Conservation (phyloP, 1,140 invertebrate genomes). For the Druon quercuslanigerum region DNA sequence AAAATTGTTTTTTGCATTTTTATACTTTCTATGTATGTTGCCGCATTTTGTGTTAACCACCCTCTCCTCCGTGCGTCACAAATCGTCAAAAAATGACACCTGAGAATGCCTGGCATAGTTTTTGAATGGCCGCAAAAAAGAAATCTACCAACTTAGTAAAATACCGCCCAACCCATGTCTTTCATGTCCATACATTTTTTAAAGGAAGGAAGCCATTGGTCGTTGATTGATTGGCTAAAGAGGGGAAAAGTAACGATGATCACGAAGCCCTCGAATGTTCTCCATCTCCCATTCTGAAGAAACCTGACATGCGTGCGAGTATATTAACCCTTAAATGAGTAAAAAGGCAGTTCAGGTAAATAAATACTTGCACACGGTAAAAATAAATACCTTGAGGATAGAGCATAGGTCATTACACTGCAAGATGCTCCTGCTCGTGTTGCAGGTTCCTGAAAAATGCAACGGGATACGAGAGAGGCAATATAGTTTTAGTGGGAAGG, state of each 20-base stretch:
- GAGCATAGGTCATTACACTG: slow-evolving; percentile 11
- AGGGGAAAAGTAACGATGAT: background rate
- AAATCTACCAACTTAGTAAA: too few species aligned
- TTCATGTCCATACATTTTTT: too few species aligned
- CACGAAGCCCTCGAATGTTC: background rate
- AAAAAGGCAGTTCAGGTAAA: slow-evolving; percentile 21
- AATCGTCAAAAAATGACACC: too few species aligned
- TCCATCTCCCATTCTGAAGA: background rate
- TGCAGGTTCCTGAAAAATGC: slow-evolving; percentile 25
- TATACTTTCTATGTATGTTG: too few species aligned
- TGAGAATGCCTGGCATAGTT: too few species aligned
- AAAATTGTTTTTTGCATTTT: too few species aligned
- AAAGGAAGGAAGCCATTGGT: background rate
- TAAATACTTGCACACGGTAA: slow-evolving; percentile 17
- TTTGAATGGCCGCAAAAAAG: too few species aligned
- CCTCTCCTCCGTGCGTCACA: too few species aligned
- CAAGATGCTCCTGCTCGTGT: slow-evolving; percentile 23
- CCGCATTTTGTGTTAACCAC: too few species aligned
- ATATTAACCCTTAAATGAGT: slow-evolving; percentile 1
- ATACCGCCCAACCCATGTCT: too few species aligned
- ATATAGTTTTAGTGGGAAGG: slow-evolving; percentile 20
- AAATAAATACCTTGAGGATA: background rate
- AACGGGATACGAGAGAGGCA: slow-evolving; percentile 17
- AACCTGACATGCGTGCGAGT: background rate
- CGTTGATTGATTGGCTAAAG: background rate